Conservation (phyloP, 2,888 invertebrate genomes). For the Bruchidius siliquastri region DNA sequence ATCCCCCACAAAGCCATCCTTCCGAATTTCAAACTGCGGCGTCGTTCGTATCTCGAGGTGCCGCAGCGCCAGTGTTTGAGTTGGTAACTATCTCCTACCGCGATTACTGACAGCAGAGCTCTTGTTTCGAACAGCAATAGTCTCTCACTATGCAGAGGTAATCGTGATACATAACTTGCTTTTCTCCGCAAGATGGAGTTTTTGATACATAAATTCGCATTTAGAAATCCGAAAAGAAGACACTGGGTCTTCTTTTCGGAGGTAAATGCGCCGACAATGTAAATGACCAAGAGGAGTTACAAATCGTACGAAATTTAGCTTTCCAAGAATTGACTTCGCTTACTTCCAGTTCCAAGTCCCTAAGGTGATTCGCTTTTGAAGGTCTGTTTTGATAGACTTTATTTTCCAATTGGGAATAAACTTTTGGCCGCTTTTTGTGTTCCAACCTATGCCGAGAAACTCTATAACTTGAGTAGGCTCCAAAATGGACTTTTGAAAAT, state of each 20-base stretch:
- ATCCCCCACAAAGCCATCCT: too few species aligned
- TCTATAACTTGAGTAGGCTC: slow-evolving; percentile 5
- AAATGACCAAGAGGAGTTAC: slow-evolving; percentile 14
- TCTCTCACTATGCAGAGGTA: too few species aligned
- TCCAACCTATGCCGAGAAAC: slow-evolving; percentile 17
- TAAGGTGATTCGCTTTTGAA: not conserved
- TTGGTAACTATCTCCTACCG: too few species aligned
- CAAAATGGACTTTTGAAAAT: not conserved
- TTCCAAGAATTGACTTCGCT: slow-evolving; percentile 12
- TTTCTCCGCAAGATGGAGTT: too few species aligned
- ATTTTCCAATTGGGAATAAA: not conserved
- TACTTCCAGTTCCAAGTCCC: not conserved
- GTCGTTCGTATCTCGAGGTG: too few species aligned
- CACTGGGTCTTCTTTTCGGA: slow-evolving; percentile 1
- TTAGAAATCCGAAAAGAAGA: slow-evolving; percentile 9
- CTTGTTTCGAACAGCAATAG: too few species aligned
- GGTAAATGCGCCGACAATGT: slow-evolving; percentile 10
- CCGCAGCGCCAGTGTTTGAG: too few species aligned
- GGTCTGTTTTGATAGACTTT: not conserved
- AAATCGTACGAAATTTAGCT: slow-evolving; percentile 15
- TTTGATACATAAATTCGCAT: too few species aligned
- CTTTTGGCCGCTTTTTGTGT: slow-evolving; percentile 5
- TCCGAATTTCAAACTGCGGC: too few species aligned
- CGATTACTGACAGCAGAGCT: too few species aligned
- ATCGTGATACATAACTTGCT: too few species aligned